Conservation (phyloP, 2,797 vertebrate genomes). For the Lophotriccus pileatus region DNA sequence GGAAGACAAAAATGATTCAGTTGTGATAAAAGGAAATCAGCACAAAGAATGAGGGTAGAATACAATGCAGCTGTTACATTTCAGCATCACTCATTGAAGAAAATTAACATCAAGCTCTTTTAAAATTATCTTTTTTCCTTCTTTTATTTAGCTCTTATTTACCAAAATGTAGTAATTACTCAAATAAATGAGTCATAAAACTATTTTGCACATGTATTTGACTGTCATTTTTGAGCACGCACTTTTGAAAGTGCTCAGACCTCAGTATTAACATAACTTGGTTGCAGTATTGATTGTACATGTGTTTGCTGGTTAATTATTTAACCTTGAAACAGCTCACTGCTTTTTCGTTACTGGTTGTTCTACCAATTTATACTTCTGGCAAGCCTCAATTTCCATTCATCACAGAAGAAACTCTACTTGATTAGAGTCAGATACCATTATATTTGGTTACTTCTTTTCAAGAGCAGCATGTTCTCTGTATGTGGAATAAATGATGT, state of each 20-base stretch:
- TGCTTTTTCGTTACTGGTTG: not conserved
- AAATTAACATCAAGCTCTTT: not conserved
- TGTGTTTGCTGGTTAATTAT: not conserved
- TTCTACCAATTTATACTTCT: not conserved
- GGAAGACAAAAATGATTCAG: slow-evolving; percentile 10
- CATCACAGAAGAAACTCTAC: not conserved
- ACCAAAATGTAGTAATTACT: not conserved
- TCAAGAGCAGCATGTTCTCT: not conserved
- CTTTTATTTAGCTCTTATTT: not conserved
- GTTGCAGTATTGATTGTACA: not conserved
- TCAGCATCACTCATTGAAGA: not conserved
- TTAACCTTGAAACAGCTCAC: not conserved
- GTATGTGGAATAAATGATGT: not conserved
- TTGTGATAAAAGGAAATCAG: slow-evolving; percentile 30
- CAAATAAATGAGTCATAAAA: not conserved
- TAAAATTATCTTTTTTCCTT: not conserved
- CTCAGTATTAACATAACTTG: not conserved
- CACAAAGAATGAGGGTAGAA: not conserved
- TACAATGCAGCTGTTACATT: slow-evolving; percentile 25
- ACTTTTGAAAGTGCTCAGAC: not conserved
- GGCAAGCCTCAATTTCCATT: not conserved
- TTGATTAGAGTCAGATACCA: not conserved
- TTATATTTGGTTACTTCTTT: not conserved
- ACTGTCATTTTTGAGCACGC: not conserved
- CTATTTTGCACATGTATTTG: not conserved